phyloP scores from a whole-genome alignment of 2,797 vertebrate species.

The Ctenopoma multispine region DNA sequence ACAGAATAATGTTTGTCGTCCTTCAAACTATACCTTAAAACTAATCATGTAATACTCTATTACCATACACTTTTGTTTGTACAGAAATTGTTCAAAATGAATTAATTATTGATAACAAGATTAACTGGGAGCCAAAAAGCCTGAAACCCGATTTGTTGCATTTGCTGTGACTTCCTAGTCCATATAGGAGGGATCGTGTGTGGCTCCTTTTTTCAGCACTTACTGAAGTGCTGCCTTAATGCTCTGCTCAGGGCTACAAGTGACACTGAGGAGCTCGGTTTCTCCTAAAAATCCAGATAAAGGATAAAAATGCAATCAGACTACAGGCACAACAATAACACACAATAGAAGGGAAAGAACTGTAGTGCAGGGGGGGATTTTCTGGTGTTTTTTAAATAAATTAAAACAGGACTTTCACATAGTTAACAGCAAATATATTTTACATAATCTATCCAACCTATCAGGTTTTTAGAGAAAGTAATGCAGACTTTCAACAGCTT shows the following conservation, averaged over 20 bases:
- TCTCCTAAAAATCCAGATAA: slow-evolving; percentile 58
- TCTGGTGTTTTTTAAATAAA: neutral
- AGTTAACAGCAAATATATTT: neutral
- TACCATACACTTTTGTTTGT: neutral
- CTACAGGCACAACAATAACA: slow-evolving; percentile 61
- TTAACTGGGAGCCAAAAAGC: neutral
- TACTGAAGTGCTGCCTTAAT: slow-evolving; percentile 26
- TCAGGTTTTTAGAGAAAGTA: neutral
- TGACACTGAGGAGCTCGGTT: slow-evolving; percentile 40
- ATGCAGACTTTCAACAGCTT: slow-evolving; percentile 2
- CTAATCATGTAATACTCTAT: too few species aligned
- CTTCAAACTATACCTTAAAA: too few species aligned
- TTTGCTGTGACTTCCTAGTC: neutral
- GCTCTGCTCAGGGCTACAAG: slow-evolving; percentile 39
- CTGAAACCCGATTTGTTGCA: too few species aligned
- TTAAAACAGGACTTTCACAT: neutral
- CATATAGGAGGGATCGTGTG: neutral
- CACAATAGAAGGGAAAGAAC: slow-evolving; percentile 34
- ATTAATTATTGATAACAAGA: neutral
- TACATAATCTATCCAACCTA: neutral
- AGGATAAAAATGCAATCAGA: slow-evolving; percentile 62
- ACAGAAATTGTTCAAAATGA: neutral
- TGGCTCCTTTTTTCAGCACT: slow-evolving; percentile 26
- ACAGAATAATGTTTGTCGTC: too few species aligned
- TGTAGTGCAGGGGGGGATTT: slow-evolving; percentile 50